Evolutionary conservation across 64 coral and sea anemone genomes (phyloP), one percentile per base, ranked within the genome.

Genomic region (Montipora cactus): DNA sequence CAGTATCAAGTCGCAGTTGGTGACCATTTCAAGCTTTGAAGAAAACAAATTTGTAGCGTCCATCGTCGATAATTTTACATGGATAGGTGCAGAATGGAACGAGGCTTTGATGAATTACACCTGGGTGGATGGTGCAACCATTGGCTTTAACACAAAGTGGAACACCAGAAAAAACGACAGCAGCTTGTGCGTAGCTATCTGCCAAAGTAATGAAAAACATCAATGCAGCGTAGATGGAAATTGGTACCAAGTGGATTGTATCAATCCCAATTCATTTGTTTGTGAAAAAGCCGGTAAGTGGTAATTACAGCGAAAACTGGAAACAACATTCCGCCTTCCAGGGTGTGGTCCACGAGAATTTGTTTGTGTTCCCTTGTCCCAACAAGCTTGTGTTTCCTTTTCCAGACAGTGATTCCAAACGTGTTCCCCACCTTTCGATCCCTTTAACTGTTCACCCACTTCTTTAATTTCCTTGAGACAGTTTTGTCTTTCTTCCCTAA

Each of bases 51-150:
- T 69, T 50, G 66, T 85, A 0, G 82, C 82, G 20, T 46, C 82
- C 10, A 5, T 85, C 8, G 82, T 37, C 66, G 49, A 21, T 3
- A 71, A 71, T n/a, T 1, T 69, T 49, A 70, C 66, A 2, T 85
- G 82, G 82, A 85, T 85, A 49, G 82, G 82, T 9, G 82, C 46
- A 49, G 1, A 85, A 22, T 85, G 82, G 82, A 85, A 85, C 44
- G 62, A 85, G 11, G 11, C 14, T 18, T 19, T 46, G 5, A 47
- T 19, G 45, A 16, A 22, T 20, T 70, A 85, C 66, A 6, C 46
- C 8, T 85, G 82, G 82, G 62, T 70, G 66, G 82, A 85, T 85
- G 82, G 82, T 49, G 21, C 82, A 70, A 14, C 8, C 3, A 85
- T 85, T 70, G 44, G 3, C 10, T 85, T 71, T 85, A 70, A 2